These are phyloP conservation scores for Uromys caudimaculatus DNA, from an alignment of 2,797 vertebrate species.

Conservation along the genomic window DNA sequence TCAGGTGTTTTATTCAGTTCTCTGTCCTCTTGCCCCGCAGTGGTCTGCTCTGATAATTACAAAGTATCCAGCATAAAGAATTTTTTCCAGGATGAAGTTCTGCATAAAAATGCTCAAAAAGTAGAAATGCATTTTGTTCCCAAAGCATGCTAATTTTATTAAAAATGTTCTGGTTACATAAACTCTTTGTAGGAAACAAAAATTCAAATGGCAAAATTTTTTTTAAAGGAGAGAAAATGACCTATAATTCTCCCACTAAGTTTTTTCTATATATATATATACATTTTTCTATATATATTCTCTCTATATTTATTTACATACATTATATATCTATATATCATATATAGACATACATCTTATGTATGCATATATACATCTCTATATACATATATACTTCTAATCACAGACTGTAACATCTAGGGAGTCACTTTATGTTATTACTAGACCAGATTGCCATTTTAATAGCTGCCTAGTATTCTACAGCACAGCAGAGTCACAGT, in stretches of 20 bases:
- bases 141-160: slow-evolving; percentile 22
- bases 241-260: not conserved
- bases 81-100: not conserved
- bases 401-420: not conserved
- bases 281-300: too few species aligned
- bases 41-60: not conserved
- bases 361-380: not conserved
- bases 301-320: not conserved
- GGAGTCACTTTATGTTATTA: not conserved
- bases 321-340: not conserved
- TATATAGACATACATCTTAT: too few species aligned
- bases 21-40: not conserved
- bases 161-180: not conserved
- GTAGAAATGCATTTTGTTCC: not conserved
- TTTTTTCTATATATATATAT: not conserved
- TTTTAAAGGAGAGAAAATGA: slow-evolving; percentile 34
- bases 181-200: slow-evolving; percentile 50
- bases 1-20: not conserved
- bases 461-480: not conserved
- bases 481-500: not conserved
- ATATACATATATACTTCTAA: not conserved
- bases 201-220: slow-evolving; percentile 18
- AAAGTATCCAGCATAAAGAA: not conserved
- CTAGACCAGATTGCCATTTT: not conserved
- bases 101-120: slow-evolving; percentile 32